These are phyloP conservation scores for Bedellia somnulentella DNA, from an alignment of 2,888 invertebrate species.

Conservation along the genomic window DNA sequence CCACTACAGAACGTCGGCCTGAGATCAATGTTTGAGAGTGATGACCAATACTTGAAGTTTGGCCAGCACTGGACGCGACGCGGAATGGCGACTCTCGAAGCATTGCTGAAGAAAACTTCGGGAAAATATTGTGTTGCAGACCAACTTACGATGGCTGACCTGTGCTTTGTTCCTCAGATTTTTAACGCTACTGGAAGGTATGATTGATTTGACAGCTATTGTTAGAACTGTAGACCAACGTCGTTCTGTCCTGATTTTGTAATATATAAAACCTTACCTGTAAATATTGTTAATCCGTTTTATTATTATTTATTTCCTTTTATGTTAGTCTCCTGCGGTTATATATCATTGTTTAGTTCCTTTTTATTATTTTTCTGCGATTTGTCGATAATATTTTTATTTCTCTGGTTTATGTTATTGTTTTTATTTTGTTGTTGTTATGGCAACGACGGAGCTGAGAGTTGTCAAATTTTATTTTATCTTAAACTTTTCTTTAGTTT, in stretches of 20 bases:
- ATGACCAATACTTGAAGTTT: constrained; percentile 46
- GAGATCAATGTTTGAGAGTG: constrained; percentile 29
- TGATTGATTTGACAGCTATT: constrained; percentile 1
- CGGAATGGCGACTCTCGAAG: constrained; percentile 63
- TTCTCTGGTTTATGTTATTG: no score
- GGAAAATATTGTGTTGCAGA: constrained; percentile 64
- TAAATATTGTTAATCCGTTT: no score
- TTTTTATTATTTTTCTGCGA: no score
- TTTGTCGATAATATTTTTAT: no score
- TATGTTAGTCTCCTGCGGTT: no score
- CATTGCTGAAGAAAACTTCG: constrained; percentile 34
- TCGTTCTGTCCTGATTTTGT: neutral
- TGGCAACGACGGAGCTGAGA: no score
- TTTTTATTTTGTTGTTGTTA: no score
- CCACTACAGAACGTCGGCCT: constrained; percentile 67
- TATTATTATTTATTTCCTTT: no score
- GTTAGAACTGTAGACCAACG: neutral
- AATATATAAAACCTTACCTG: no score
- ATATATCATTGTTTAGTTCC: no score
- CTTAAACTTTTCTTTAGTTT: neutral
- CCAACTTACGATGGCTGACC: constrained; percentile 66
- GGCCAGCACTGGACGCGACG: constrained; percentile 49
- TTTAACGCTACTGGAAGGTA: constrained; percentile 61
- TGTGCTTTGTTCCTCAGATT: constrained; percentile 68
- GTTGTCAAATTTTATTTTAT: neutral